A percentile compares a stretch with the other conserved stretches of the same genome.
Conservation (phyloP, 2,888 invertebrate genomes). For the Saturnia pavonia region DNA sequence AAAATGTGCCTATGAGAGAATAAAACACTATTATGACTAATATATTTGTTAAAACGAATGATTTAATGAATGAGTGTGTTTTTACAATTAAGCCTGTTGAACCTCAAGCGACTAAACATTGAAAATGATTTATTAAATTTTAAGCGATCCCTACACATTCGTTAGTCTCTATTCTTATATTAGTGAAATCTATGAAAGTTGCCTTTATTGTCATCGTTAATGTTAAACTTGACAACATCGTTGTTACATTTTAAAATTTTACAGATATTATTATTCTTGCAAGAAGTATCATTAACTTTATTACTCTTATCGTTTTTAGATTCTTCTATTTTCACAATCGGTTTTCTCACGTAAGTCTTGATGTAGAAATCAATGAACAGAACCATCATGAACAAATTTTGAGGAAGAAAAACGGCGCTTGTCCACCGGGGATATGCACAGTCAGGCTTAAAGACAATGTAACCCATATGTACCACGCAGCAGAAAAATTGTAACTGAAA, state of each 20-base stretch:
- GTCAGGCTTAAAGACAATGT: conserved; percentile 69
- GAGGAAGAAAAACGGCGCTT: conserved; percentile 81
- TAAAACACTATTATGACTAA: too few relatives aligned
- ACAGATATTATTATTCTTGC: neutral
- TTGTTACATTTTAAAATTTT: neutral
- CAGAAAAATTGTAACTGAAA: conserved; percentile 84
- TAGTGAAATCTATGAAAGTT: neutral
- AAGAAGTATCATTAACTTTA: neutral
- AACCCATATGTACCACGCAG: conserved; percentile 78
- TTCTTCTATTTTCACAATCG: conserved; percentile 21
- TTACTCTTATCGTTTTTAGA: neutral
- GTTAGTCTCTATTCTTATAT: neutral
- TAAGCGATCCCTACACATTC: neutral
- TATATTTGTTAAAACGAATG: too few relatives aligned
- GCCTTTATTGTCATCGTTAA: neutral
- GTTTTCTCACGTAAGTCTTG: conserved; percentile 79
- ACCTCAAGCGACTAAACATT: neutral
- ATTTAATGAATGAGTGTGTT: too few relatives aligned
- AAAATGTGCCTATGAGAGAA: too few relatives aligned
- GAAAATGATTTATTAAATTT: neutral
- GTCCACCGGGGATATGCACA: conserved; percentile 83
- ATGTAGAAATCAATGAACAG: conserved; percentile 86
- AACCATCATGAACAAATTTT: conserved; percentile 84
- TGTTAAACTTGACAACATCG: neutral
- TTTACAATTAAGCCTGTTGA: too few relatives aligned